These are phyloP conservation scores for Syritta pipiens DNA, from an alignment of 2,888 invertebrate genomes.

Conservation along the genomic window DNA sequence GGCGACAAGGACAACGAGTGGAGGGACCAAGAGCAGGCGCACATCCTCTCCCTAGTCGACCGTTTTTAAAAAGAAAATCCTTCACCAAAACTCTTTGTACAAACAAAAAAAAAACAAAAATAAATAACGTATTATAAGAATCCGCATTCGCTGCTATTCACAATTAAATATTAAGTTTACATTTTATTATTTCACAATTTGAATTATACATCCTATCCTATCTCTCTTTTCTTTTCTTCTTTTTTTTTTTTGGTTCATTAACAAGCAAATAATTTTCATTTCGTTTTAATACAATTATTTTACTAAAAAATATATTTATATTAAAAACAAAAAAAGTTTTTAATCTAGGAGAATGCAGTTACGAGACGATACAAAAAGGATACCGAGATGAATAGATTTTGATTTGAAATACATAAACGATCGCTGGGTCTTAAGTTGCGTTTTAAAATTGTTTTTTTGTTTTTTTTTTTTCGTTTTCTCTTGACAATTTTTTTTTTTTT, in stretches of 20 bases:
- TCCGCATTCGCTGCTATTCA: no score
- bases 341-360: no score
- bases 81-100: constrained; percentile 22
- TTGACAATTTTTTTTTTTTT: no score
- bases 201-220: constrained; percentile 7
- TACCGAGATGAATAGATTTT: no score
- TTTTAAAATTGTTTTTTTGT: no score
- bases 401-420: no score
- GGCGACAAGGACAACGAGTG: constrained; percentile 87
- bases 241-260: no score
- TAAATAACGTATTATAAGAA: no score
- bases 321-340: not conserved
- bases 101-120: constrained; percentile 5
- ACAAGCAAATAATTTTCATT: not conserved
- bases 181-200: constrained; percentile 34
- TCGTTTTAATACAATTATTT: constrained; percentile 32
- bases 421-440: no score
- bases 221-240: no score
- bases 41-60: constrained; percentile 94
- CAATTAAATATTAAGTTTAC: not conserved
- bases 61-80: constrained; percentile 85
- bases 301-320: constrained; percentile 6
- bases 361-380: no score
- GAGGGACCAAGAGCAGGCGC: constrained; percentile 93
- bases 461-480: no score